Evolutionary conservation across 2,113 vertebrate species (phyloP), one percentile per base, ranked within the genome.

Genomic region (Heptranchias perlo): DNA sequence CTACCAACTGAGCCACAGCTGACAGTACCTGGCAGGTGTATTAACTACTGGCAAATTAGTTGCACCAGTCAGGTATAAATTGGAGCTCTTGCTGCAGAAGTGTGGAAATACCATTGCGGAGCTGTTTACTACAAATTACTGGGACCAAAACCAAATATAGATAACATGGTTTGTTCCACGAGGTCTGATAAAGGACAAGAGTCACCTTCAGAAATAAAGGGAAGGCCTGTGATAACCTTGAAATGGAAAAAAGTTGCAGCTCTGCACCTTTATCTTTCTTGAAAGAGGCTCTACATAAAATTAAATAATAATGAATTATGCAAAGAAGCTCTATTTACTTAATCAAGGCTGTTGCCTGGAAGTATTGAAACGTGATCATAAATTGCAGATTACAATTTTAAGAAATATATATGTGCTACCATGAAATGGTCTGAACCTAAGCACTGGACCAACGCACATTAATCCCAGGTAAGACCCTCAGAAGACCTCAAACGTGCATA

Each of bases 171-270:
- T 39, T 39, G 21, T 93, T 64, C 58, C 89, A 93, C n/a, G 16
- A 62, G 58, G 58, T 93, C 61, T 93, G 58, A 62, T 93, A 62
- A 93, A 93, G 89, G 31, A 62, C 1, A 93, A 21, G 89, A 64
- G 89, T 91, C 87, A 93, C 89, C 54, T 93, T 93, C 89, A 93
- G 89, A 10, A 93, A 64, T 58, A 64, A 93, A 62, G 61, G 89
- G 35, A 58, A 92, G 14, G 87, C 7, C 52, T 92, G 52, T 58
- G 54, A 62, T n/a, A 62, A 39, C 5, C 35, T 93, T 39, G 7
- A 18, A 61, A 62, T 61, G 58, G 87, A 23, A 64, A 58, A 61
- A n/a, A 21, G 7, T 10, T 54, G 35, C 89, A 39, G 58, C 8
- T 93, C 58, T 21, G 54, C 39, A 10, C 89, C 6, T n/a, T 62